These are phyloP conservation scores for Hemicordylus capensis DNA, from an alignment of 2,113 vertebrate genomes.

Conservation along the genomic window DNA sequence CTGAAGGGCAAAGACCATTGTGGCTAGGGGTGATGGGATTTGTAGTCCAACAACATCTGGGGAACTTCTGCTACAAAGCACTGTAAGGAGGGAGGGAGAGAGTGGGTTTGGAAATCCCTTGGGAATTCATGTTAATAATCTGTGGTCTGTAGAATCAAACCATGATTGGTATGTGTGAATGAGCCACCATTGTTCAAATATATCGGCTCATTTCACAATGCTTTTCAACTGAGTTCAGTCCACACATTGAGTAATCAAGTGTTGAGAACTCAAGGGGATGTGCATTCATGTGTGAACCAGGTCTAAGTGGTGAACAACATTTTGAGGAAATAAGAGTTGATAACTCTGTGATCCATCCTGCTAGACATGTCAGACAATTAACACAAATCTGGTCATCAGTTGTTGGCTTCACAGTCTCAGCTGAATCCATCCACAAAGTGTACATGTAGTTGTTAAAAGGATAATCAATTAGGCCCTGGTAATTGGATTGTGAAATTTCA, in stretches of 20 bases:
- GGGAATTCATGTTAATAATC: background rate
- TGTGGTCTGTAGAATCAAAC: background rate
- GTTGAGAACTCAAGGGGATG: background rate
- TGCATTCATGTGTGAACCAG: background rate
- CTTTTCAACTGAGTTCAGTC: background rate
- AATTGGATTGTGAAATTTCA: background rate
- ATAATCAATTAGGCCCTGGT: background rate
- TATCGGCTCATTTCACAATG: background rate
- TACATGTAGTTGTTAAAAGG: background rate
- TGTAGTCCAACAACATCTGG: too few relatives aligned
- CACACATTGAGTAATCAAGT: background rate
- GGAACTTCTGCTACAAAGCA: too few relatives aligned
- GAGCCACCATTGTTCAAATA: too few relatives aligned
- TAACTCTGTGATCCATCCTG: background rate
- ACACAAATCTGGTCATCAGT: background rate
- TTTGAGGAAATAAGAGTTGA: background rate
- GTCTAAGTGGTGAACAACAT: background rate
- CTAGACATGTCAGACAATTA: background rate
- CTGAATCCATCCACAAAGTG: background rate
- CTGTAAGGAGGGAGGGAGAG: background rate
- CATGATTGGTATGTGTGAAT: too few relatives aligned
- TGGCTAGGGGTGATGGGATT: too few relatives aligned
- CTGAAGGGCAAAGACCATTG: too few relatives aligned
- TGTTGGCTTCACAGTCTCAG: background rate
- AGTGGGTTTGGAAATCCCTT: too few relatives aligned